Evolutionary conservation across 1,140 invertebrate species (phyloP), one percentile per base, ranked within the genome.

Genomic region (Pseudomyrmex flavicornis): DNA sequence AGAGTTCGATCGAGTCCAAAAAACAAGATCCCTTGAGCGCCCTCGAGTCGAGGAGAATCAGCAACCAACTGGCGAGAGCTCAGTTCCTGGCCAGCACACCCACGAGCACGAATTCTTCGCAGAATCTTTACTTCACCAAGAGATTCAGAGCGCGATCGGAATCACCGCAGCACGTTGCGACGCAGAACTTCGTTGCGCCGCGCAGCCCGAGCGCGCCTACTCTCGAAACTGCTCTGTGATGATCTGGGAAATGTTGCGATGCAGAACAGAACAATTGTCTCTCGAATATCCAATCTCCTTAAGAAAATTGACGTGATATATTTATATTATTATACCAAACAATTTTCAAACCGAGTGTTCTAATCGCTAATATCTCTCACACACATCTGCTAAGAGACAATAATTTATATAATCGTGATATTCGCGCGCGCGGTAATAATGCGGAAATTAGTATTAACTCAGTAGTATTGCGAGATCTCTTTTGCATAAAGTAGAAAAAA

Each of bases 181-280:
- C 82, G 8, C 90, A 92, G 44, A 92, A 91, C 35, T 93, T 93
- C 35, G 93, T 93, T n/a, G 70, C 91, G n/a, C 46, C 73, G 15
- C 91, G 93, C 35, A 93, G 93, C 66, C 92, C 93, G 0, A 94
- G 93, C 84, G 93, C 92, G 0, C 93, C 93, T 0, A 90, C 94
- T 20, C 83, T 94, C 50, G 94, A 94, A 82, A 94, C 94, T 50
- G 94, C 94, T 68, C 89, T 94, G 50, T 94, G 92, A 93, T 90
- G 92, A 93, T 90, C 48, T 56, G 58, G 3, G 44, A n/a, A 35
- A 35, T 13, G 26, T 17, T 1, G 15, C n/a, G 13, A 52, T 63
- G 44, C 13, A 52, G 2, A 1, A 77, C n/a, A 35, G 8, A 12
- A 59, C 5, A 26, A 70, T 13, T 35, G 22, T 58, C 13, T 35